Evolutionary conservation across 2,113 vertebrate genomes (phyloP).

Genomic region (Zosterops borbonicus): DNA sequence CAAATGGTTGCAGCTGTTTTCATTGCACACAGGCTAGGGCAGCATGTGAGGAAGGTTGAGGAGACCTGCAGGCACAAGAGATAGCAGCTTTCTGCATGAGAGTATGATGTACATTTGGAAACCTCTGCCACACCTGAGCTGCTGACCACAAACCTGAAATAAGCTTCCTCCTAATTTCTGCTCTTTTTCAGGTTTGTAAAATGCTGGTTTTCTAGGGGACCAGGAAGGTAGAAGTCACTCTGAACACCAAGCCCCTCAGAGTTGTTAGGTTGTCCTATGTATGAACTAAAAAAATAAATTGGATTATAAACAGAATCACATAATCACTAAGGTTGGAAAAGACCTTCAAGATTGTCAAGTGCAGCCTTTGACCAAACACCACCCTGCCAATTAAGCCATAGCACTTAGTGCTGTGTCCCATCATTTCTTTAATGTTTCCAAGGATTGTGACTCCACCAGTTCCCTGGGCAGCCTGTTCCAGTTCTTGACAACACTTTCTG

Average conservation of each 20-base stretch:
- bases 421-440: background rate
- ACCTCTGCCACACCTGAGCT: background rate
- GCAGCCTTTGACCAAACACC: background rate
- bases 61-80: background rate
- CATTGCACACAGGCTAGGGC: background rate
- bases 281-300: background rate
- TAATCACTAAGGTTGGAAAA: background rate
- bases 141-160: background rate
- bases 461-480: background rate
- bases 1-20: background rate
- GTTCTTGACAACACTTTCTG: background rate
- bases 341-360: background rate
- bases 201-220: background rate
- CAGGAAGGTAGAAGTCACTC: background rate
- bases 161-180: background rate
- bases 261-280: background rate
- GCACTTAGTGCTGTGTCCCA: background rate
- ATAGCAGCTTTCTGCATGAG: fast-evolving
- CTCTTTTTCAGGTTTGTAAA: background rate
- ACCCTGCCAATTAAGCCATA: background rate
- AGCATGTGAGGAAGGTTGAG: background rate
- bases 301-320: background rate
- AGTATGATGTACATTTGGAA: background rate
- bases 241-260: background rate
- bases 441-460: background rate